Evolutionary conservation across 2,797 vertebrate genomes (phyloP).

Genomic region (Pangasius larnaudii): DNA sequence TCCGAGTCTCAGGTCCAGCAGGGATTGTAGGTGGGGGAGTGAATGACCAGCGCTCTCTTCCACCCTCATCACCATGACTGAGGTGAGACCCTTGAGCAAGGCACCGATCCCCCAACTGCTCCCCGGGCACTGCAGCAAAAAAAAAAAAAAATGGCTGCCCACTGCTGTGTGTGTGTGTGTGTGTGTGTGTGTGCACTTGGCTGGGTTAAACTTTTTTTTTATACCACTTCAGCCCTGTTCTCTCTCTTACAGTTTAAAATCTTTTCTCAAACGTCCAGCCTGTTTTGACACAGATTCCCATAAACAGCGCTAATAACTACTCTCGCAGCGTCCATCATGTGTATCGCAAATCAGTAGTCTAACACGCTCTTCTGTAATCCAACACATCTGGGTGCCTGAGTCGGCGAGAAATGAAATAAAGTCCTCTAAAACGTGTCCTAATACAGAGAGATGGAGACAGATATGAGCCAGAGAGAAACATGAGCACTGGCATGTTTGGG

Average conservation of each 20-base stretch:
- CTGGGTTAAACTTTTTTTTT: no score
- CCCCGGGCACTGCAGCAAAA: no score
- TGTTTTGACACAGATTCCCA: constrained; percentile 1
- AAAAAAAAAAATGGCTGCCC: no score
- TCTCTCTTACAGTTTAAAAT: background rate
- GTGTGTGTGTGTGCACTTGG: no score
- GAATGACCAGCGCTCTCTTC: no score
- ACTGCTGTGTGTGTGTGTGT: no score
- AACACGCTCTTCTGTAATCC: constrained; percentile 25
- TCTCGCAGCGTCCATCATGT: background rate
- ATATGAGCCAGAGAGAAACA: background rate
- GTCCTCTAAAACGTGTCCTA: background rate
- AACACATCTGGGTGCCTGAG: background rate
- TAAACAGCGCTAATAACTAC: background rate
- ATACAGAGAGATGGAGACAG: background rate
- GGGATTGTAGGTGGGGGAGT: no score
- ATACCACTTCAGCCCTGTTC: background rate
- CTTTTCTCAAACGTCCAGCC: background rate
- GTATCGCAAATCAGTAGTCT: background rate
- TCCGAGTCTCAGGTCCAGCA: no score
- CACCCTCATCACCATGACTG: no score
- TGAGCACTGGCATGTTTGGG: constrained; percentile 7
- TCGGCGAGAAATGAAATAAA: constrained; percentile 2
- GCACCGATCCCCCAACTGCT: no score
- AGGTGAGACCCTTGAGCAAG: no score